Evolutionary conservation across 2,888 invertebrate genomes (phyloP).

Genomic region (Heliconius hortense): DNA sequence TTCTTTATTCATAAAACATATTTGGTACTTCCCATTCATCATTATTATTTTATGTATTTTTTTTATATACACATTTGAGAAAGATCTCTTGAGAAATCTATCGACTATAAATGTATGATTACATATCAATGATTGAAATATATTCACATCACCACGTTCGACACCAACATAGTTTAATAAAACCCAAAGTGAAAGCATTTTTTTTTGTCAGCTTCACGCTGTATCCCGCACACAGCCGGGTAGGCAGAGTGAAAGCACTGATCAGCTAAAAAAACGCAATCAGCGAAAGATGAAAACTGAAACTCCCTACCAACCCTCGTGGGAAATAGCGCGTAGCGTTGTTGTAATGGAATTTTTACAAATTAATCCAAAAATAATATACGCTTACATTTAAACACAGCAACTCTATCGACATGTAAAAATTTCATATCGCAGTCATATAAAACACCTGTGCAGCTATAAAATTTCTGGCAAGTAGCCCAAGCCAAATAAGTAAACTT

Average conservation of each 20-base stretch:
- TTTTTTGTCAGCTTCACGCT: no score
- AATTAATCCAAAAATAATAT: constrained; percentile 8
- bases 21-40: no score
- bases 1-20: no score
- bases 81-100: no score
- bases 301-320: not conserved
- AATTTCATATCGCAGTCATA: constrained; percentile 18
- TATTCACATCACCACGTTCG: no score
- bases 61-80: no score
- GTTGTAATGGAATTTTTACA: not conserved
- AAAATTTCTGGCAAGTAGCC: constrained; percentile 15
- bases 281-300: not conserved
- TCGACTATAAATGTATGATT: no score
- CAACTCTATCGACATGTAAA: constrained; percentile 5
- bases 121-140: no score
- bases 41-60: no score
- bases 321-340: not conserved
- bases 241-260: not conserved
- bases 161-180: no score
- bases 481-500: constrained; percentile 17
- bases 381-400: not conserved
- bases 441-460: constrained; percentile 16
- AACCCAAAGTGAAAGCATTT: not conserved
- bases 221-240: no score
- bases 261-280: not conserved